These are phyloP conservation scores for Acropora tenuis DNA, from an alignment of 64 coral and sea anemone genomes.

Conservation along the genomic window DNA sequence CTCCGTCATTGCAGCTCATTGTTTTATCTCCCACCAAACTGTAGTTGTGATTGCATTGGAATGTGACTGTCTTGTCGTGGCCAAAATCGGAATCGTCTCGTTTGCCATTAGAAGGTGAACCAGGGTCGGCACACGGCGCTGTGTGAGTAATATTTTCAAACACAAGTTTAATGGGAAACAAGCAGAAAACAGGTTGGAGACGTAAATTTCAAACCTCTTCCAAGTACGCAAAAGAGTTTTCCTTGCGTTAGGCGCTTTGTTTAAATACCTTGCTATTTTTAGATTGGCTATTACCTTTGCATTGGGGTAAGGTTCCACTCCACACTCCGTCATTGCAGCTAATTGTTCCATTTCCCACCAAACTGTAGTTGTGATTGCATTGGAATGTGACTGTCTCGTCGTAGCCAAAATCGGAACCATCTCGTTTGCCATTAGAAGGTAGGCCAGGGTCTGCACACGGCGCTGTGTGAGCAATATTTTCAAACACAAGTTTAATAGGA, in stretches of 20 bases:
- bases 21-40: slow-evolving; percentile 9
- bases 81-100: neutral
- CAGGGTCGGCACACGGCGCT: neutral
- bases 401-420: neutral
- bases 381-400: neutral
- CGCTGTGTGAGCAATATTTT: neutral
- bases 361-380: neutral
- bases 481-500: neutral
- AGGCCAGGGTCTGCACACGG: neutral
- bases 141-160: too few species aligned
- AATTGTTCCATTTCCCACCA: neutral
- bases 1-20: neutral
- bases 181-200: neutral
- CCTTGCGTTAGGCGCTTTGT: too few species aligned
- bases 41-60: neutral
- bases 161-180: too few species aligned
- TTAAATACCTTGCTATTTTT: neutral
- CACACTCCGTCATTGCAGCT: neutral
- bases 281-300: neutral
- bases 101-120: neutral
- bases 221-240: too few species aligned
- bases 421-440: neutral
- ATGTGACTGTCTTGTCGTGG: neutral
- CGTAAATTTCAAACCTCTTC: too few species aligned
- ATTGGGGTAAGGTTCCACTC: neutral